Base-by-base conservation (phyloP, 2,888 invertebrate species). In the Drosophila sordidula region DNA sequence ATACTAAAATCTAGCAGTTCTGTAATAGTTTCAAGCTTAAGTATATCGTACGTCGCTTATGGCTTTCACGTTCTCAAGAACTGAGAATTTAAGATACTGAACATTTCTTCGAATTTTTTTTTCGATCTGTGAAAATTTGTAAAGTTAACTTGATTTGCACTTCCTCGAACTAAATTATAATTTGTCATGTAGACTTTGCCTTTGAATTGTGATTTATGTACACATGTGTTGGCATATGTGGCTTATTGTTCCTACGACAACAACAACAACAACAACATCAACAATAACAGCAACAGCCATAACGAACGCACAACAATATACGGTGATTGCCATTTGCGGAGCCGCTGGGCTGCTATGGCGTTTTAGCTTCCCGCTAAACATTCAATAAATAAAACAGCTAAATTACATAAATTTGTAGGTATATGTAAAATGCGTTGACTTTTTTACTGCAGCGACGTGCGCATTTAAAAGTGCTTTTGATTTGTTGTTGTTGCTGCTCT, bases 371-470 rank as follows among this genome's bases (percentile, higher is more conserved):
- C 16, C 59, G 57, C 80, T 70, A 79, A 83, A 89, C 75, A 89
- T 89, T 89, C 83, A 84, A 84, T 84, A 89, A 84, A 84, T 84
- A 83, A 87, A 75, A 72, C 61, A 47, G 72, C 75, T 66, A 78
- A 87, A 89, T 84, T 78, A 89, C 64, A 78, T 78, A 78, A 63
- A 78, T 78, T 74, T 61, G 70, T 68, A 29, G 29, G 39, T 55
- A 18, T 75, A 70, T 71, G 66, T 66, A 62, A 78, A 84, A 87
- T 84, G 78, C 81, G 89, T 78, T 89, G 89, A 84, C 72, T 78
- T 89, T 89, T 84, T 84, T 84, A 84, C 80, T 84, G 75, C 85
- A 54, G 72, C 78, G 78, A 84, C 83, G 83, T 84, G 89, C 70
- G 75, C 75, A 70, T 84, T 89, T 72, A 80, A 84, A 83, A 84